A percentile compares a stretch with the other conserved stretches of the same genome.
These are phyloP conservation scores for Fregetta grallaria DNA, from an alignment of 2,113 vertebrate genomes.

Conservation along the genomic window DNA sequence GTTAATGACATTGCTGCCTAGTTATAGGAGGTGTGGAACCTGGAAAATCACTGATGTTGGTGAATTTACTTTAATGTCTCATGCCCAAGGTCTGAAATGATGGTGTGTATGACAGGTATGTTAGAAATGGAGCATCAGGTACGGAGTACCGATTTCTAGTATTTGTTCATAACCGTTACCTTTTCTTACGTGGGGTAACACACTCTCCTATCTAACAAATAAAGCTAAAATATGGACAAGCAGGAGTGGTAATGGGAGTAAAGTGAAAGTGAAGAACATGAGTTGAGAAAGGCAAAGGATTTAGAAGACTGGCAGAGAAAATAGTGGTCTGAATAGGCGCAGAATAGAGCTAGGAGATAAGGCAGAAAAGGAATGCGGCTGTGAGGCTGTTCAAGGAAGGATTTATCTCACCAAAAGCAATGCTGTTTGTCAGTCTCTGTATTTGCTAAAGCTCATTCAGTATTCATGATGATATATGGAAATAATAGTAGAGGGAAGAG, in stretches of 20 bases:
- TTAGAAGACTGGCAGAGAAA: neutral
- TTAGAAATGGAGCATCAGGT: neutral
- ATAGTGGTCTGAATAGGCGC: neutral
- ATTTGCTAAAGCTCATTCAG: conserved; percentile 10
- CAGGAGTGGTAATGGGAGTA: neutral
- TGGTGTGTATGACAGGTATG: neutral
- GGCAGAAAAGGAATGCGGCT: neutral
- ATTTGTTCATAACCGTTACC: neutral
- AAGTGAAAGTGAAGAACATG: neutral
- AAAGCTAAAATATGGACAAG: neutral
- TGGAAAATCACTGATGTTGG: neutral
- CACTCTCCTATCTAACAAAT: neutral
- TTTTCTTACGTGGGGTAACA: neutral
- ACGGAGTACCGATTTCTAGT: neutral
- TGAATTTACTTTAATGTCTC: neutral
- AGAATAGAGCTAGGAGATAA: neutral
- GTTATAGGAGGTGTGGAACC: neutral
- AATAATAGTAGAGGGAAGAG: conserved; percentile 4
- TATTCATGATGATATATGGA: neutral
- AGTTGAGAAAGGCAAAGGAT: neutral
- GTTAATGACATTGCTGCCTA: conserved; percentile 21
- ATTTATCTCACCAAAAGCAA: conserved; percentile 20
- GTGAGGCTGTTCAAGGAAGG: neutral
- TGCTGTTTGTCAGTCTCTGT: neutral
- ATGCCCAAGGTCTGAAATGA: neutral